phyloP scores from a whole-genome alignment of 1,140 invertebrate genomes.

The Thaumatotibia leucotreta region DNA sequence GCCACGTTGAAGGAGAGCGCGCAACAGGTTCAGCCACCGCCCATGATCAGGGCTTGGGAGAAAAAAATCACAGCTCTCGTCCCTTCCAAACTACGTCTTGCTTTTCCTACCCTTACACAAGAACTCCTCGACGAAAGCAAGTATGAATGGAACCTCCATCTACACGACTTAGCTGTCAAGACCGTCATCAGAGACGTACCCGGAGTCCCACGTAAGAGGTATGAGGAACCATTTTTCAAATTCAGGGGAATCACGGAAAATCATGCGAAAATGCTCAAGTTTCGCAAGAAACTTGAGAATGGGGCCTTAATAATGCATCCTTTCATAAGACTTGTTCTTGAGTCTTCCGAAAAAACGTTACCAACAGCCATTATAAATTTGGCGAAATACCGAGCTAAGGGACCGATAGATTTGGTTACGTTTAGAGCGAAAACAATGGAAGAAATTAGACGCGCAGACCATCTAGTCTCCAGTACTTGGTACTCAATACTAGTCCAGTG shows the following conservation, averaged over 20 bases:
- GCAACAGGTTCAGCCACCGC: slow-evolving; percentile 55
- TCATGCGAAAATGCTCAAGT: slow-evolving; percentile 77
- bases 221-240: slow-evolving; percentile 75
- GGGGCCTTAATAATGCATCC: slow-evolving; percentile 78
- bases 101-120: slow-evolving; percentile 61
- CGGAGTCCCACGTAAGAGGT: slow-evolving; percentile 51
- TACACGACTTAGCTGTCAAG: slow-evolving; percentile 73
- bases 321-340: slow-evolving; percentile 78
- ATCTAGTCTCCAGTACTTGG: slow-evolving; percentile 70
- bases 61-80: slow-evolving; percentile 68
- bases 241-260: slow-evolving; percentile 78
- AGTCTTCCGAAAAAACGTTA: slow-evolving; percentile 75
- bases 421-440: slow-evolving; percentile 65
- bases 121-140: slow-evolving; percentile 72
- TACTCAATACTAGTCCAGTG: slow-evolving; percentile 59
- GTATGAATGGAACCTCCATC: slow-evolving; percentile 64
- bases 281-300: slow-evolving; percentile 74
- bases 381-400: slow-evolving; percentile 67
- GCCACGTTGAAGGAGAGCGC: slow-evolving; percentile 57
- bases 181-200: slow-evolving; percentile 70
- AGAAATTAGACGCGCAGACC: slow-evolving; percentile 67
- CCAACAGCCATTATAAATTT: slow-evolving; percentile 77
- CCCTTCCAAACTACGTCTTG: slow-evolving; percentile 51
- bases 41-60: slow-evolving; percentile 75
- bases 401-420: slow-evolving; percentile 63